These are phyloP conservation scores for Corbicula japonica DNA, from an alignment of 2,888 invertebrate species.

Conservation along the genomic window DNA sequence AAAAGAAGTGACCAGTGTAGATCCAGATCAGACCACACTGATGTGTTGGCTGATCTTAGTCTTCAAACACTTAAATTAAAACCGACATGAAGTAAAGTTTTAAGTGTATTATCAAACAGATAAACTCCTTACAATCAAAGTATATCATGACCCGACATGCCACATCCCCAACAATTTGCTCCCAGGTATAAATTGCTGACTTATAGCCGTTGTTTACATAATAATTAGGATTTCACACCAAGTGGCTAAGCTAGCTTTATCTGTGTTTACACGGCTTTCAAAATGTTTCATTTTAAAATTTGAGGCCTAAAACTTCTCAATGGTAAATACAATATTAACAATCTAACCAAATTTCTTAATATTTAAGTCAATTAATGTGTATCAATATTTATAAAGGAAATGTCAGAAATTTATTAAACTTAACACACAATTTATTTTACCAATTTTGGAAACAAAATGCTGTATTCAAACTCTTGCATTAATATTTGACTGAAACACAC, in stretches of 20 bases:
- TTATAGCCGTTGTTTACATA: conserved; percentile 17
- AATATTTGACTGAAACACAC: conserved; percentile 32
- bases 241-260: conserved; percentile 10
- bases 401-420: conserved; percentile 36
- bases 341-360: conserved; percentile 19
- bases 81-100: too few relatives aligned
- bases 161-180: too few relatives aligned
- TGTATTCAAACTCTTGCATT: conserved; percentile 21
- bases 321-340: conserved; percentile 37
- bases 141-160: too few relatives aligned
- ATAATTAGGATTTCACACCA: conserved; percentile 4
- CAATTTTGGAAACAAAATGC: conserved; percentile 25
- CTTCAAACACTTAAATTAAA: too few relatives aligned
- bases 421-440: conserved; percentile 25
- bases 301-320: conserved; percentile 19
- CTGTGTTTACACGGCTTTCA: conserved; percentile 5
- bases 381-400: conserved; percentile 59
- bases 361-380: conserved; percentile 53
- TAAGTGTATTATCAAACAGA: too few relatives aligned
- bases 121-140: too few relatives aligned
- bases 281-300: conserved; percentile 22
- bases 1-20: too few relatives aligned
- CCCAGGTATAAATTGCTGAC: conserved; percentile 21
- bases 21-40: too few relatives aligned
- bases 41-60: too few relatives aligned